These are phyloP conservation scores for Mobula hypostoma DNA, from an alignment of 2,113 vertebrate genomes.

Conservation along the genomic window DNA sequence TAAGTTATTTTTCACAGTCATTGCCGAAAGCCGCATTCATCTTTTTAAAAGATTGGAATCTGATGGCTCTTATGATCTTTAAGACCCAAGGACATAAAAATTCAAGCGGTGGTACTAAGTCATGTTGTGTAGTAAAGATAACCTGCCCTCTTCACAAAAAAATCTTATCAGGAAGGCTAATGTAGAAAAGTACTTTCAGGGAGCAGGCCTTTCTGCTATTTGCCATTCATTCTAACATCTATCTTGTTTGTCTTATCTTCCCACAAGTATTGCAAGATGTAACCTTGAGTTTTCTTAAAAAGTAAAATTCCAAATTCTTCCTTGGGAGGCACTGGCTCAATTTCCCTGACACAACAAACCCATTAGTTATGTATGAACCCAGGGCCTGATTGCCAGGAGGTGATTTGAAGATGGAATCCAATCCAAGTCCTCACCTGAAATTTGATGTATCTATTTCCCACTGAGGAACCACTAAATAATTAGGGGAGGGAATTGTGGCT, in stretches of 20 bases:
- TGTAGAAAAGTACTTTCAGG: background rate
- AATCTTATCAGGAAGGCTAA: conserved; percentile 21
- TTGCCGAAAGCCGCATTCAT: background rate
- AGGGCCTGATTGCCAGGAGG: background rate
- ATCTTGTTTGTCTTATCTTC: background rate
- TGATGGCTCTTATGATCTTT: conserved; percentile 7
- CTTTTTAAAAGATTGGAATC: background rate
- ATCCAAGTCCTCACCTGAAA: background rate
- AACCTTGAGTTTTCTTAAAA: background rate
- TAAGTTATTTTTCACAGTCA: background rate
- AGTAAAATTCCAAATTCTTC: background rate
- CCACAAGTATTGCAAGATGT: background rate
- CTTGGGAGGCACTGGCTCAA: background rate
- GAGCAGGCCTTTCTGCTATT: background rate
- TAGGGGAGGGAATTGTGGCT: background rate
- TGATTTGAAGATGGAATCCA: background rate
- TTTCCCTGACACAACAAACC: background rate
- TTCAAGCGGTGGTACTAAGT: conserved; percentile 4
- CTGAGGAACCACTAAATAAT: background rate
- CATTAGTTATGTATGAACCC: background rate
- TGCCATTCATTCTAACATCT: background rate
- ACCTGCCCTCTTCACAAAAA: background rate
- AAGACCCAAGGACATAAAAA: conserved; percentile 23
- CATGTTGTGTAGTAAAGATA: conserved; percentile 12
- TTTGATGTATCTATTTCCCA: background rate